Conservation (phyloP, 2,113 vertebrate species). For the Murina feae region DNA sequence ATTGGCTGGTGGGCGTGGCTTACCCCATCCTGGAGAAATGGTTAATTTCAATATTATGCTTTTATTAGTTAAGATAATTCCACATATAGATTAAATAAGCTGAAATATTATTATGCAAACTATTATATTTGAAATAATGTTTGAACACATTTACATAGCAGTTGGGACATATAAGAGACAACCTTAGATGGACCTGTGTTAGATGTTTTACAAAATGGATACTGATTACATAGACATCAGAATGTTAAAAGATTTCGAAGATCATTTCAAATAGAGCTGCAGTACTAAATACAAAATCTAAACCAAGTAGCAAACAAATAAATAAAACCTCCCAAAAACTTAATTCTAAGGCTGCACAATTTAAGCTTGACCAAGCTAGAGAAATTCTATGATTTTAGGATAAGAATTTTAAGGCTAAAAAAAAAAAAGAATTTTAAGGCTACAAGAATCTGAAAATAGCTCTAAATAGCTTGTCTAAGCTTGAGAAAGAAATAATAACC, state of each 20-base stretch:
- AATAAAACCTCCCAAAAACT: not conserved
- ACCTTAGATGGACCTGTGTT: not conserved
- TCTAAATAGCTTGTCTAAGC: conserved; percentile 35
- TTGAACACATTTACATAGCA: not conserved
- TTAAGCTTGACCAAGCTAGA: not conserved
- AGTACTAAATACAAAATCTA: conserved; percentile 21
- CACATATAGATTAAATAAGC: not conserved
- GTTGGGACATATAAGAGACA: not conserved
- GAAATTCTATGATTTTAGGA: conserved; percentile 2
- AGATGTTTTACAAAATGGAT: conserved; percentile 36
- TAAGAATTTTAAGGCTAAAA: conserved; percentile 3
- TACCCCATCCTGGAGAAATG: too few relatives aligned
- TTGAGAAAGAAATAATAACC: conserved; percentile 41
- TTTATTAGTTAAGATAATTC: too few relatives aligned
- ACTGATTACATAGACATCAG: not conserved
- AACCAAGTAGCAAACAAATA: not conserved
- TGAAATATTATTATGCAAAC: not conserved
- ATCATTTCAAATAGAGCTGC: conserved; percentile 1
- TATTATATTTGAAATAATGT: conserved; percentile 14
- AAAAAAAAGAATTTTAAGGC: too few relatives aligned
- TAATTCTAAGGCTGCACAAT: not conserved
- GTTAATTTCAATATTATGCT: too few relatives aligned
- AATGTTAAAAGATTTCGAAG: conserved; percentile 16
- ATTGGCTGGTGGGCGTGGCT: too few relatives aligned
- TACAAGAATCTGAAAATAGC: not conserved